Evolutionary conservation across 2,888 invertebrate genomes (phyloP).

Genomic region (Branchellion lobata): DNA sequence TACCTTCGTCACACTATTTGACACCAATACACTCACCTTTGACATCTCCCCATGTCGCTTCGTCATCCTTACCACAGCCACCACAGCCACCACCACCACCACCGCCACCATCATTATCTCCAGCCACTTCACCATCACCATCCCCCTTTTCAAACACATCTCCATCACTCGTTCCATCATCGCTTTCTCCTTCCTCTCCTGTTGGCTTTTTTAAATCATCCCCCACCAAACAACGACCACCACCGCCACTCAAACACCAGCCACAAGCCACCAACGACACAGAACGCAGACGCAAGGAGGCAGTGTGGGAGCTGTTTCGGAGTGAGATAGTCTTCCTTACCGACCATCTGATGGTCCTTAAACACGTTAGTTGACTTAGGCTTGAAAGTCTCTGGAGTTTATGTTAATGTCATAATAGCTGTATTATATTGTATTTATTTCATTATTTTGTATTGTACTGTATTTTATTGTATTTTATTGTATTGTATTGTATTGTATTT

Average conservation of each 20-base stretch:
- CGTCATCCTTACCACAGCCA: not conserved
- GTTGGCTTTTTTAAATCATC: not conserved
- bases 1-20: too few relatives aligned
- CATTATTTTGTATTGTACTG: too few relatives aligned
- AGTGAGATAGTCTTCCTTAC: constrained; percentile 68
- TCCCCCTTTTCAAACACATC: not conserved
- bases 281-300: constrained; percentile 64
- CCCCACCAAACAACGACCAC: not conserved
- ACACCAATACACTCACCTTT: too few relatives aligned
- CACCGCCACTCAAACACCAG: not conserved
- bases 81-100: not conserved
- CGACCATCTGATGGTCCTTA: constrained; percentile 69
- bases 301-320: constrained; percentile 70
- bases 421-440: not conserved
- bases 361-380: constrained; percentile 66
- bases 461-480: too few relatives aligned
- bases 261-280: constrained; percentile 51
- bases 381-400: too few relatives aligned
- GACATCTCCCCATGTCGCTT: not conserved
- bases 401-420: not conserved
- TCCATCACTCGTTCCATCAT: not conserved
- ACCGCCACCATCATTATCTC: not conserved
- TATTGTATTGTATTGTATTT: too few relatives aligned
- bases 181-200: not conserved
- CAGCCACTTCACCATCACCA: not conserved